Evolutionary conservation across 1,140 invertebrate genomes (phyloP), one percentile per base, ranked within the genome.

Genomic region (Drosophila cardini): DNA sequence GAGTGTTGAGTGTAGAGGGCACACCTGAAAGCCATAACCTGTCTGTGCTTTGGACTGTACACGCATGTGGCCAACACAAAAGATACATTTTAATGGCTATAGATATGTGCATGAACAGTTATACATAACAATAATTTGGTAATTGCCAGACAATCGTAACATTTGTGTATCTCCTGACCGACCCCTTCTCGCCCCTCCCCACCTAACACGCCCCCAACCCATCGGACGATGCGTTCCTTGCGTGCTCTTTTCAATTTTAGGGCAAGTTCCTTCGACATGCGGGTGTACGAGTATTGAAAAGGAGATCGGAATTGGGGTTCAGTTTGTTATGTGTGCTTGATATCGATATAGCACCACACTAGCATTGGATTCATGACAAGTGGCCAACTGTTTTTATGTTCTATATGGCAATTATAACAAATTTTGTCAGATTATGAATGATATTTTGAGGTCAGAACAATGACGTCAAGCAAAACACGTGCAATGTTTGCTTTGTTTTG

Each of bases 101-200:
- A 79, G 83, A 83, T 86, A 87, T 83, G 72, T 53, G 48, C 13
- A 43, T 11, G 79, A 82, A 70, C 79, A 69, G 79, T 80, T 83
- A 87, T 87, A 89, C 76, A 87, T 87, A 87, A 87, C 83, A 87
- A 89, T 87, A 87, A 87, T 87, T 87, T 82, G 83, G 84, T 87
- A 87, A 87, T 87, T 87, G 83, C 83, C 83, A 76, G 83, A 80
- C 83, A 87, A 87, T 87, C 83, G 84, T 87, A 87, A 74, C 84
- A 87, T 87, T 87, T 86, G 83, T 86, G 74, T 80, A 53, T 34
- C 21, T 32, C 34, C 8, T 53, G 42, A 43, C 42, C 42, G 13
- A n/a, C n/a, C 16, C 15, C 26, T 38, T 11, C 13, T 7, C 18
- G 30, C 30, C 10, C 18, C 13, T 13, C 11, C 55, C 10, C 30